Percentiles rank a stretch among this genome's conserved stretches.
These are phyloP conservation scores for Cebus imitator DNA, from an alignment of 2,113 vertebrate genomes.

Conservation along the genomic window DNA sequence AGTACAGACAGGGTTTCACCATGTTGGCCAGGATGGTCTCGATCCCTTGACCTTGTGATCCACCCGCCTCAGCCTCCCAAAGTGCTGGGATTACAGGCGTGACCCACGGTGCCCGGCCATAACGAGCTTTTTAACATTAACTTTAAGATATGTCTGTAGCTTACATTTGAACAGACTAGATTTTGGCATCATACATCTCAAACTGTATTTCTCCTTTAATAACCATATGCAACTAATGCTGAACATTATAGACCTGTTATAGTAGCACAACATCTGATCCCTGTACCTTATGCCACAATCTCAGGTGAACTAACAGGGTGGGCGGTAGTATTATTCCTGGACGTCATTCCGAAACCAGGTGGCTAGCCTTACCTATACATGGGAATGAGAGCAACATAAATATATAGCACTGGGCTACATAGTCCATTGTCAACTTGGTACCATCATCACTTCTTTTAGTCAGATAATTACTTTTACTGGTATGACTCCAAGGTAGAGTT, in stretches of 20 bases:
- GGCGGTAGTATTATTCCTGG: not conserved
- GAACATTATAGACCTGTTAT: not conserved
- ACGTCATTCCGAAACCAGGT: not conserved
- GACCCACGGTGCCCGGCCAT: too few species aligned
- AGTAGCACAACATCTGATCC: not conserved
- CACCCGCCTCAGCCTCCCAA: too few species aligned
- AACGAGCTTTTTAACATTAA: not conserved
- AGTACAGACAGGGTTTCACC: too few species aligned
- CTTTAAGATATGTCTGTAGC: not conserved
- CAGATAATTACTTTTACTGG: not conserved
- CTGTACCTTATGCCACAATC: not conserved
- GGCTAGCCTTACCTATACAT: not conserved
- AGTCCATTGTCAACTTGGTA: not conserved
- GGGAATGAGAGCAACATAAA: not conserved
- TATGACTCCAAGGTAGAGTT: not conserved
- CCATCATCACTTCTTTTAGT: not conserved
- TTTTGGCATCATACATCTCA: not conserved
- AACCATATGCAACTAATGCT: not conserved
- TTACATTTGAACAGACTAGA: not conserved
- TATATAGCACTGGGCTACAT: not conserved
- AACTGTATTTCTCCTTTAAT: not conserved
- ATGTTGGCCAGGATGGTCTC: too few species aligned
- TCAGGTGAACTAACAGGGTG: not conserved
- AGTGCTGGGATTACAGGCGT: too few species aligned
- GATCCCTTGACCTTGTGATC: too few species aligned